Conservation (phyloP, 2,113 vertebrate species). For the Anarhynchus alexandrinus region DNA sequence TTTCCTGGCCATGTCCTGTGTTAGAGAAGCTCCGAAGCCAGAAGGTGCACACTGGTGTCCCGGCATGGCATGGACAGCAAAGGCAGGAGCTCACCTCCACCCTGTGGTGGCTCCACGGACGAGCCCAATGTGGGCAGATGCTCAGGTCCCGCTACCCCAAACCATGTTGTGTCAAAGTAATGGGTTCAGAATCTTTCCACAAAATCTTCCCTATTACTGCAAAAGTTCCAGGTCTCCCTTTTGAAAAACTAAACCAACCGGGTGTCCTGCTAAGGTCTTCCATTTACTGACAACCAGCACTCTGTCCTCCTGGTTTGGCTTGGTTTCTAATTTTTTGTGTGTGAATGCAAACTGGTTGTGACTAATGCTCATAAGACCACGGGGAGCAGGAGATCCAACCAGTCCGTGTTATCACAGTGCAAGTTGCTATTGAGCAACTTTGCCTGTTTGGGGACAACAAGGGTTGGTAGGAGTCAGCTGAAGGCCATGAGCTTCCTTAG, state of each 20-base stretch:
- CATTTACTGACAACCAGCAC: not conserved
- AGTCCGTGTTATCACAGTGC: rapidly evolving
- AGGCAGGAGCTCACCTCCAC: not conserved
- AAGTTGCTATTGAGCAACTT: not conserved
- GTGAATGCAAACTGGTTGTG: not conserved
- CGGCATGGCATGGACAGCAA: rapidly evolving
- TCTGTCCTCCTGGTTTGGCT: not conserved
- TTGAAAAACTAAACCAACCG: not conserved
- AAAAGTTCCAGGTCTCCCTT: not conserved
- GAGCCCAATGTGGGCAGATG: rapidly evolving
- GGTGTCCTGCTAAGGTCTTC: not conserved
- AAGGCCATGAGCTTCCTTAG: not conserved
- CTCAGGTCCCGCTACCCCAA: not conserved
- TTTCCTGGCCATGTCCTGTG: not conserved
- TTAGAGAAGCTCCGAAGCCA: not conserved
- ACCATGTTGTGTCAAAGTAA: not conserved
- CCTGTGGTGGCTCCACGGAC: not conserved
- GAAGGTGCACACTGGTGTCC: not conserved
- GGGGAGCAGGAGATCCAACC: not conserved
- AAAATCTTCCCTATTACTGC: not conserved
- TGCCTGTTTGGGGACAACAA: not conserved
- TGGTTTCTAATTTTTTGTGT: not conserved
- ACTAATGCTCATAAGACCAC: not conserved
- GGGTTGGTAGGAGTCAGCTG: not conserved
- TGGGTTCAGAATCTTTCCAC: not conserved